These are phyloP conservation scores for Philotrypesis tridentata DNA, from an alignment of 1,140 invertebrate genomes.

Conservation along the genomic window DNA sequence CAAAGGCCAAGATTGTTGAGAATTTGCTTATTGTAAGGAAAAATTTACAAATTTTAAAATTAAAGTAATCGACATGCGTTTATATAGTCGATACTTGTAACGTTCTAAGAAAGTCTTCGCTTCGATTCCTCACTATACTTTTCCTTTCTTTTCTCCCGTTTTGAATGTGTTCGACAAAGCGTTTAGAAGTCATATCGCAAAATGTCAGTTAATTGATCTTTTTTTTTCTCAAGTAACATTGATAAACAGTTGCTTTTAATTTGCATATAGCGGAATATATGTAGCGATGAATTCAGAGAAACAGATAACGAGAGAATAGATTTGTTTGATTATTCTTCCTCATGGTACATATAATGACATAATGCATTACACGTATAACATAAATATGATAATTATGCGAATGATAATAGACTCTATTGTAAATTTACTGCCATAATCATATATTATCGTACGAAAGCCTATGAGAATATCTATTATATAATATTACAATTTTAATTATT, in stretches of 20 bases:
- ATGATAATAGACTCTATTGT: conserved; percentile 71
- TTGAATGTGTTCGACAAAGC: conserved; percentile 30
- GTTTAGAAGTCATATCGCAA: conserved; percentile 33
- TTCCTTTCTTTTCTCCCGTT: conserved; percentile 7
- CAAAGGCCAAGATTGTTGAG: conserved; percentile 37
- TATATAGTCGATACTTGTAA: conserved; percentile 14
- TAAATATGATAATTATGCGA: conserved; percentile 63
- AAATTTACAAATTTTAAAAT: conserved; percentile 3
- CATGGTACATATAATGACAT: conserved; percentile 28
- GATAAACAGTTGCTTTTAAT: neutral
- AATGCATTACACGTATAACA: conserved; percentile 41
- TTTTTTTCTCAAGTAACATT: conserved; percentile 1
- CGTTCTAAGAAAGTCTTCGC: conserved; percentile 33
- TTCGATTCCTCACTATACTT: conserved; percentile 14
- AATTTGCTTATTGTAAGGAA: conserved; percentile 30
- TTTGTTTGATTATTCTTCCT: conserved; percentile 33
- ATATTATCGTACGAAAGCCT: conserved; percentile 70
- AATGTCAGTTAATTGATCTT: conserved; percentile 18
- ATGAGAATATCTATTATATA: conserved; percentile 63
- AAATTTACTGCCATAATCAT: conserved; percentile 74
- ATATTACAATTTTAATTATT: conserved; percentile 66
- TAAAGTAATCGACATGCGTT: conserved; percentile 19
- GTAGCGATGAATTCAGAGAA: conserved; percentile 47
- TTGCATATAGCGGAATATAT: conserved; percentile 47
- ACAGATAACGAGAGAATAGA: conserved; percentile 51